phyloP scores from a whole-genome alignment of 2,113 vertebrate species.

The Scortum barcoo region DNA sequence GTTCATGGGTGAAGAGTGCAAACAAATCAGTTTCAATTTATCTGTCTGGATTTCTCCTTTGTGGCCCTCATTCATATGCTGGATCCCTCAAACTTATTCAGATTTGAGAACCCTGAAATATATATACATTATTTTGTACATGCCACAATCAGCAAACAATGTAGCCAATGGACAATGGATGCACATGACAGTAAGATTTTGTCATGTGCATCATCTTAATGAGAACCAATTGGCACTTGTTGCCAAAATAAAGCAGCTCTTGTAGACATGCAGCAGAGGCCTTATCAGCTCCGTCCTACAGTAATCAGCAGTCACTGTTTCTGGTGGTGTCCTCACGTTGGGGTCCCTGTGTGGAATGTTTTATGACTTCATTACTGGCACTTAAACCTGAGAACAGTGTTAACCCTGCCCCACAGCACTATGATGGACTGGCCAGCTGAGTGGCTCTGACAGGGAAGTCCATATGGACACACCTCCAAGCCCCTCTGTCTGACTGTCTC shows the following conservation, averaged over 20 bases:
- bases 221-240: neutral
- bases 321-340: conserved; percentile 43
- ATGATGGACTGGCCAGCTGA: conserved; percentile 72
- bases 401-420: conserved; percentile 56
- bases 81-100: no score
- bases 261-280: conserved; percentile 13
- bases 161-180: neutral
- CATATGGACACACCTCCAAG: conserved; percentile 65
- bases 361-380: conserved; percentile 72
- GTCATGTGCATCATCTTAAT: neutral
- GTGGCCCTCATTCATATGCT: no score
- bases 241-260: neutral
- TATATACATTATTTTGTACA: no score
- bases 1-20: no score
- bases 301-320: conserved; percentile 39
- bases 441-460: conserved; percentile 68
- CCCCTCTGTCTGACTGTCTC: conserved; percentile 35
- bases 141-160: neutral
- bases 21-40: no score
- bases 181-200: neutral
- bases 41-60: no score
- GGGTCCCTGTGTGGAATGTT: conserved; percentile 45
- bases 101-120: no score
- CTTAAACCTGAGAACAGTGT: conserved; percentile 70
- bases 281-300: conserved; percentile 20